Evolutionary conservation across 2,113 vertebrate species (phyloP), one percentile per base, ranked within the genome.

Genomic region (Sinocyclocheilus rhinocerous): DNA sequence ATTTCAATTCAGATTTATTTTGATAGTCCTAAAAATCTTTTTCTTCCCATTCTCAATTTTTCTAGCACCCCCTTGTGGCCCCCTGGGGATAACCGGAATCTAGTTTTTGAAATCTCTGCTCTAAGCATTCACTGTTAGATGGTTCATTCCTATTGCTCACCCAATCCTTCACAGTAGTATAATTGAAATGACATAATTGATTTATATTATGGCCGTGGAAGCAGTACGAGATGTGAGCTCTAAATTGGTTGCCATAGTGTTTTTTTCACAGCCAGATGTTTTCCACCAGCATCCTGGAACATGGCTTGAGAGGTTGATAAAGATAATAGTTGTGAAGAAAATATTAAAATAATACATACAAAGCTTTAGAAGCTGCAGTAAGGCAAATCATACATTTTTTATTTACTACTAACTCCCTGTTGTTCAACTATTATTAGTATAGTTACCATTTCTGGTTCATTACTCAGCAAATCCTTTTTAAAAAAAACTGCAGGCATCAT

Each of bases 221-320:
- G 29, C 2, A 55, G 42, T 76, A 33, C 20, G 45, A 61, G n/a
- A 73, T 16, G 1, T 70, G 67, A 52, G 15, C 67, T 57, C n/a
- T 75, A 4, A 50, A 4, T 33, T 73, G 16, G 76, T 63, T 84
- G 52, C 63, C 52, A 63, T 75, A 52, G 65, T 29, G 45, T 76
- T 63, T n/a, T 72, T 9, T 57, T 67, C 39, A 39, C 10, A 48
- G 70, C 39, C 39, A 84, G 57, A 86, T 82, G 45, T 86, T 86
- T 84, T 76, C 50, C 67, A 81, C 45, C 26, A 45, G 26, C 24
- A 55, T 57, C 12, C 61, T 82, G 22, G 70, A 52, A 78, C 33
- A 61, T 81, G 77, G 59, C 33, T 79, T 63, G n/a, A 80, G 18
- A 67, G 57, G 10, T 69, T 70, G 24, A 81, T 61, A 76, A 83